A percentile compares a stretch with the other conserved stretches of the same genome.
These are phyloP conservation scores for Ommatoiulus sabulosus DNA, from an alignment of 2,888 invertebrate genomes.

Conservation along the genomic window DNA sequence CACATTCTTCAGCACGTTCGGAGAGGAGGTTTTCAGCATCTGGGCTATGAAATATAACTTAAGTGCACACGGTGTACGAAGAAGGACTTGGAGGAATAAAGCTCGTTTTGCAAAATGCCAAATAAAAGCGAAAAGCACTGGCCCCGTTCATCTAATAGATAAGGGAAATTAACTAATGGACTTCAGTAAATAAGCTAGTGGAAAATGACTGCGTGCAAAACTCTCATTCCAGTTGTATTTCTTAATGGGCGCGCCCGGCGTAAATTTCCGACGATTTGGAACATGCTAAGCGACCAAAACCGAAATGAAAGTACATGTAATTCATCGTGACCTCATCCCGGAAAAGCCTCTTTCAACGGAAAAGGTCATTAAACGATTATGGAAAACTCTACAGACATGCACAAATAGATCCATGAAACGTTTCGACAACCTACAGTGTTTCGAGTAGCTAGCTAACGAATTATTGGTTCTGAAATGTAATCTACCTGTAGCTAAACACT, in stretches of 20 bases:
- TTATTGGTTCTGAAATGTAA: no score
- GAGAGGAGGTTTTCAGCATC: conserved; percentile 8
- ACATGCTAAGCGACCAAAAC: not conserved
- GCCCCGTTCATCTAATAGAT: not conserved
- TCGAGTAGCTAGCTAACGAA: no score
- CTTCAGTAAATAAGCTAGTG: conserved; percentile 41
- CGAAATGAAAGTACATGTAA: not conserved
- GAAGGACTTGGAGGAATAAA: not conserved
- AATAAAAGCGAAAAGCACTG: not conserved
- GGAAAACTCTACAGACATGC: not conserved
- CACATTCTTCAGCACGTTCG: conserved; percentile 38
- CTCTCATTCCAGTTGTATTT: conserved; percentile 7
- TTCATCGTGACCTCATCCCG: not conserved
- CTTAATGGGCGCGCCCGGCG: not conserved
- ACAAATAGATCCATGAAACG: not conserved
- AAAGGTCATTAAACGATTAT: not conserved
- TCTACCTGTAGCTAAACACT: no score
- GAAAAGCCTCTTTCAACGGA: not conserved
- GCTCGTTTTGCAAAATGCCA: conserved; percentile 21
- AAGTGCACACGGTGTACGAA: not conserved
- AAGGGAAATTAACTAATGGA: conserved; percentile 42
- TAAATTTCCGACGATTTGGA: conserved; percentile 7
- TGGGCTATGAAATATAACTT: conserved; percentile 23
- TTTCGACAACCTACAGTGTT: no score
- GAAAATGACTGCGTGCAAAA: not conserved